Evolutionary conservation across 2,797 vertebrate species (phyloP), one percentile per base, ranked within the genome.

Genomic region (Philypnodon macrostomus): DNA sequence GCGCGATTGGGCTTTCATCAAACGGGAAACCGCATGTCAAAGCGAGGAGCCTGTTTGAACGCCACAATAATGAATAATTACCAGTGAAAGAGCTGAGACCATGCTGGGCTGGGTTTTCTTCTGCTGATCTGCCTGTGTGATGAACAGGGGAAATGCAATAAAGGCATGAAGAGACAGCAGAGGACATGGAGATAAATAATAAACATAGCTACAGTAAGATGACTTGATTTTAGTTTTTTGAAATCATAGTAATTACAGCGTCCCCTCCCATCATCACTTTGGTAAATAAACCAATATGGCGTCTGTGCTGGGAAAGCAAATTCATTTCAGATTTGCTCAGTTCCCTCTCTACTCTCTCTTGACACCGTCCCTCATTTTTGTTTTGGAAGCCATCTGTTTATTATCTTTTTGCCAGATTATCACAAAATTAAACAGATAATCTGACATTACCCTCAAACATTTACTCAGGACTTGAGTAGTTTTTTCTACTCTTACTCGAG

Each of bases 231-330:
- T n/a, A n/a, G n/a, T n/a, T n/a, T n/a, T n/a, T n/a, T n/a, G 29
- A 47, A 68, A 52, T 37, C 7, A 2, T 23, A 27, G 57, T 74
- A 69, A 79, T 84, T 74, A 68, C 34, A 49, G 23, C 55, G 38
- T 67, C 57, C 54, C 63, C 60, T 73, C 67, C 61, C 26, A n/a
- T n/a, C n/a, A n/a, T 23, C 49, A 71, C 42, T 67, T 74, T n/a
- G n/a, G n/a, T n/a, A n/a, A 76, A 70, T 75, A 78, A 79, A 51
- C 53, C 53, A 61, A 32, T 32, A 63, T 53, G 49, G 69, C 59
- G 48, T 70, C 47, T 14, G 35, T 47, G 53, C 49, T 1, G 7
- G 30, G 36, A 6, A n/a, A n/a, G 4, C 51, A 75, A 67, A 80
- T 76, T 74, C 48, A 65, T 62, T 67, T 52, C 11, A 53, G 61